These are phyloP conservation scores for Eupeodes luniger DNA, from an alignment of 2,888 invertebrate species.

Conservation along the genomic window DNA sequence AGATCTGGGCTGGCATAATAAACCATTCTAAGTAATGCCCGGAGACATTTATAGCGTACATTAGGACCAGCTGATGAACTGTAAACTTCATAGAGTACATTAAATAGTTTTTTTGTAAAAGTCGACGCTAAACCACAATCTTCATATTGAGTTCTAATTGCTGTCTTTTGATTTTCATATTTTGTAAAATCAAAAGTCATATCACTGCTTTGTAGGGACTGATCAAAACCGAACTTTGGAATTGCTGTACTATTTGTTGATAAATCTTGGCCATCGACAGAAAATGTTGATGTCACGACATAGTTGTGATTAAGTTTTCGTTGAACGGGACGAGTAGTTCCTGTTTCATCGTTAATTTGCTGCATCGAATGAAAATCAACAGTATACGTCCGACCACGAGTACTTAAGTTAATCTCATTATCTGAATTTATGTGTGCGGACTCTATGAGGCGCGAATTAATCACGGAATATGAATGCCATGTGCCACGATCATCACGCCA, in stretches of 20 bases:
- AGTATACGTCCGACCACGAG: constrained; percentile 96
- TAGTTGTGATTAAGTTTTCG: constrained; percentile 89
- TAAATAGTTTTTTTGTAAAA: constrained; percentile 92
- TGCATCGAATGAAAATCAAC: constrained; percentile 99
- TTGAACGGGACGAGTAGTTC: constrained; percentile 96
- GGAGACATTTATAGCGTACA: constrained; percentile 97
- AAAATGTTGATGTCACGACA: constrained; percentile 79
- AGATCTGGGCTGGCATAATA: constrained; percentile 96
- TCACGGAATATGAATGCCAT: constrained; percentile 96
- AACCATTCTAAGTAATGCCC: constrained; percentile 97
- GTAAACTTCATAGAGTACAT: constrained; percentile 98
- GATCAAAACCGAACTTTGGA: constrained; percentile 65
- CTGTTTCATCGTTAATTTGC: constrained; percentile 99
- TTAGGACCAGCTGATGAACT: constrained; percentile 99
- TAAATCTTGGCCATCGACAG: constrained; percentile 80
- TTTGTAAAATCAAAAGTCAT: constrained; percentile 71
- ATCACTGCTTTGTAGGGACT: constrained; percentile 31
- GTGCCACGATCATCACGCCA: constrained; percentile 98
- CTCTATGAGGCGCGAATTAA: constrained; percentile 97
- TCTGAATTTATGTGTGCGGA: constrained; percentile 97
- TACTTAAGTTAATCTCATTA: constrained; percentile 96
- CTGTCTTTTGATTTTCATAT: constrained; percentile 17
- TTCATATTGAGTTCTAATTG: constrained; percentile 88
- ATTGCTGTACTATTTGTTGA: constrained; percentile 77
- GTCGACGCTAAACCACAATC: constrained; percentile 89